Conservation (phyloP, 2,888 invertebrate genomes). For the Syritta pipiens region DNA sequence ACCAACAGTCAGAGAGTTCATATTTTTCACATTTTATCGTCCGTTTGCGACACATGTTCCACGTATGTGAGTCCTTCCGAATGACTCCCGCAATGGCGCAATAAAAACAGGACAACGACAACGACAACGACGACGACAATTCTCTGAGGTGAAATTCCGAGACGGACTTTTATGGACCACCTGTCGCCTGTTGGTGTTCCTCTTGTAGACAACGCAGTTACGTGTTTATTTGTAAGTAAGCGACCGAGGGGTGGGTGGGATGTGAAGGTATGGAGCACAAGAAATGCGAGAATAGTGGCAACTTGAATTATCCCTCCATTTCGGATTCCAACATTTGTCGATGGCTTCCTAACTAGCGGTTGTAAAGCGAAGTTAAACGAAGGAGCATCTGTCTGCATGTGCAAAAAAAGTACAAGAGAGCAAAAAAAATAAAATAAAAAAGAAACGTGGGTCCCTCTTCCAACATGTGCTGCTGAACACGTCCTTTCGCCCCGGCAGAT, state of each 20-base stretch:
- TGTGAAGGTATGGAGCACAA: conserved; percentile 41
- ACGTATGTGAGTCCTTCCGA: too few relatives aligned
- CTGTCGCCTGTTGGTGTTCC: conserved; percentile 71
- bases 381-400: conserved; percentile 8
- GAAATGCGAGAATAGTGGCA: conserved; percentile 49
- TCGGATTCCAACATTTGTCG: conserved; percentile 40
- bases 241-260: conserved; percentile 11
- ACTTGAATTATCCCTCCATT: conserved; percentile 56
- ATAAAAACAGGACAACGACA: conserved; percentile 30
- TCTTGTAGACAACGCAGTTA: conserved; percentile 25
- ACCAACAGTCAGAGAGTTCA: conserved; percentile 4
- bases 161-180: conserved; percentile 76
- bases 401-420: too few relatives aligned
- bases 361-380: conserved; percentile 18
- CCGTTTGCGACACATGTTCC: conserved; percentile 29
- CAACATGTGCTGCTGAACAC: neutral
- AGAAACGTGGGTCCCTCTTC: conserved; percentile 13
- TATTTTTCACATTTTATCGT: conserved; percentile 26
- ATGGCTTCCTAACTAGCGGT: conserved; percentile 44
- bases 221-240: conserved; percentile 57
- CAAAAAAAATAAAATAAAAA: conserved; percentile 17
- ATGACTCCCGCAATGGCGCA: too few relatives aligned
- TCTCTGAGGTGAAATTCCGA: conserved; percentile 74
- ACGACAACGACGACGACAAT: conserved; percentile 60
- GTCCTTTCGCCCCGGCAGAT: conserved; percentile 44